Evolutionary conservation across 2,888 invertebrate genomes (phyloP).

Genomic region (Pammene aurita): DNA sequence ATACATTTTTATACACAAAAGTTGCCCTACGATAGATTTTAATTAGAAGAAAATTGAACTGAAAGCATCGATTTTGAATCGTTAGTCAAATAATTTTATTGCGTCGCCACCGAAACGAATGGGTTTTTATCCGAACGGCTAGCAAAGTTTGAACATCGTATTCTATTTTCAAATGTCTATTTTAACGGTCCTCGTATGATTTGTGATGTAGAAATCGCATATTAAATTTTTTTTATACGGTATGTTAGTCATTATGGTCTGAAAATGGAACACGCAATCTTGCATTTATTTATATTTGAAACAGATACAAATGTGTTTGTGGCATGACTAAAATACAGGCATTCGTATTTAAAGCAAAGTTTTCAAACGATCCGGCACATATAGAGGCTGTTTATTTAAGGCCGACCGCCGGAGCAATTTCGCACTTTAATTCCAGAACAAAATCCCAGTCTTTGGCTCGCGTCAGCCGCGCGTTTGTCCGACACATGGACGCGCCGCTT

Average conservation of each 20-base stretch:
- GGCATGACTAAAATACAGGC: slow-evolving; percentile 21
- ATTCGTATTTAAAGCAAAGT: slow-evolving; percentile 55
- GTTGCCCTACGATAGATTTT: slow-evolving; percentile 57
- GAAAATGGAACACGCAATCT: background rate
- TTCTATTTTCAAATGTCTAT: slow-evolving; percentile 68
- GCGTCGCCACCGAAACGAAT: slow-evolving; percentile 64
- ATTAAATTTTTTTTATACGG: slow-evolving; percentile 17
- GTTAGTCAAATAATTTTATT: slow-evolving; percentile 60
- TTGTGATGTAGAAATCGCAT: slow-evolving; percentile 14
- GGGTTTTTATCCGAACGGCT: slow-evolving; percentile 62
- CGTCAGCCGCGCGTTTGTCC: slow-evolving; percentile 56
- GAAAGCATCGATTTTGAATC: slow-evolving; percentile 58
- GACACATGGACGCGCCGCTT: slow-evolving; percentile 62
- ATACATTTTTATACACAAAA: slow-evolving; percentile 50
- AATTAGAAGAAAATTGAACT: slow-evolving; percentile 64
- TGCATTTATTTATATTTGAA: slow-evolving; percentile 8
- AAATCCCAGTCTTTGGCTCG: slow-evolving; percentile 59
- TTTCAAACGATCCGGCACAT: slow-evolving; percentile 44
- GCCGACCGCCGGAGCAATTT: slow-evolving; percentile 54
- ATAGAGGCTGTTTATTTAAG: slow-evolving; percentile 59
- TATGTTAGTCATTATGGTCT: background rate
- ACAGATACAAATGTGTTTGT: background rate
- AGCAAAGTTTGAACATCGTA: slow-evolving; percentile 70
- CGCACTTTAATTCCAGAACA: slow-evolving; percentile 58
- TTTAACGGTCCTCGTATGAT: slow-evolving; percentile 48